Base-by-base conservation (phyloP, 1,140 invertebrate genomes). In the Habropoda laboriosa region DNA sequence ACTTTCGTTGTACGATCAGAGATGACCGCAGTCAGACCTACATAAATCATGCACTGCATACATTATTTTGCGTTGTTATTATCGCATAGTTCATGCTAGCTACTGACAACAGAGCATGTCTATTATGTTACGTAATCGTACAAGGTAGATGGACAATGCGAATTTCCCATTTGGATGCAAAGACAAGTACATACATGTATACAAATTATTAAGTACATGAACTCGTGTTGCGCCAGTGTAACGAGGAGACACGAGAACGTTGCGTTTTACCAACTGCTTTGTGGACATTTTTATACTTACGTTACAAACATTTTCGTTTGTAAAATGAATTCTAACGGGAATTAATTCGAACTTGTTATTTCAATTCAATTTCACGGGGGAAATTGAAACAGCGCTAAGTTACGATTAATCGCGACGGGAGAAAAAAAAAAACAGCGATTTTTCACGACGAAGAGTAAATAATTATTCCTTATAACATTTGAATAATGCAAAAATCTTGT, bases 21-120 rank as follows among this genome's bases (percentile, higher is more conserved):
- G 49, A 78, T 51, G 67, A 13, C 42, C 27, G 68, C 75, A 53
- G 60, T 57, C 63, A 64, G 49, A 70, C 4, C 32, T 70, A 73
- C 57, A 83, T 75, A 79, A 80, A 80, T 83, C 67, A 83, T 53
- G 82, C 81, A 75, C 79, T 76, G 45, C 68, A 66, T 86, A 82
- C 68, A 75, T 74, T 78, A 79, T 64, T 81, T 78, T 78, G 55
- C 66, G 75, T 78, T 78, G 75, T 78, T 83, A 76, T 66, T 73
- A 83, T 47, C 66, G 67, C 76, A 75, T 67, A 83, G 61, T 87
- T 81, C 75, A 79, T 83, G 81, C 83, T 76, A 84, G 83, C 57
- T 80, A 75, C 66, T 30, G 35, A 42, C 78, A 82, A 67, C 55
- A 63, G 66, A 86, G 85, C 82, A 85, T 86, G 82, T 61, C 75